phyloP scores from a whole-genome alignment of 2,888 invertebrate genomes.

The Girardia tigrina region DNA sequence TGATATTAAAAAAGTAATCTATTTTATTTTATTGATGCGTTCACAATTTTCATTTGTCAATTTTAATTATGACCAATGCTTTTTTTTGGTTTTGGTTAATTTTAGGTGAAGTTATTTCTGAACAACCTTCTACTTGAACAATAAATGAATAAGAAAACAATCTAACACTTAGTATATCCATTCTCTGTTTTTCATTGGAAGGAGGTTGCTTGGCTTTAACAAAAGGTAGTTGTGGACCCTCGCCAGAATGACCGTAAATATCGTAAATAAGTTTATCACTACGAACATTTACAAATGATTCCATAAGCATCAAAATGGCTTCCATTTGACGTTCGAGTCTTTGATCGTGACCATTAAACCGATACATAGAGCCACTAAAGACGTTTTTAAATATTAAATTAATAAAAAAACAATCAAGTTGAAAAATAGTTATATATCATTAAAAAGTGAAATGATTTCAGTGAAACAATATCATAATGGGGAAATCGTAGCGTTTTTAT shows the following conservation, averaged over 20 bases:
- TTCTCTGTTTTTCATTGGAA: constrained; percentile 69
- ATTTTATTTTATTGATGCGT: too few species aligned
- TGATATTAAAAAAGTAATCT: too few species aligned
- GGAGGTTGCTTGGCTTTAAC: constrained; percentile 58
- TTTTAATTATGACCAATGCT: too few species aligned
- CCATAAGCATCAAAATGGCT: constrained; percentile 64
- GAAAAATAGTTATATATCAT: too few species aligned
- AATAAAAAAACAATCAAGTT: neutral
- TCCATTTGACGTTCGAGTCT: constrained; percentile 78
- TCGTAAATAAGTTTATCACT: constrained; percentile 71
- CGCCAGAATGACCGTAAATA: constrained; percentile 83
- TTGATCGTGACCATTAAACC: constrained; percentile 87
- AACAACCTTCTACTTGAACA: too few species aligned
- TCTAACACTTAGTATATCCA: constrained; percentile 62
- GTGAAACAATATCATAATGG: too few species aligned
- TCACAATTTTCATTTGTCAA: too few species aligned
- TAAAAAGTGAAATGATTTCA: too few species aligned
- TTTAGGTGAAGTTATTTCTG: too few species aligned
- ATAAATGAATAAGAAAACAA: neutral
- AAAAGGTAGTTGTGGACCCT: constrained; percentile 61
- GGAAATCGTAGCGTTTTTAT: too few species aligned
- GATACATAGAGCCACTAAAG: constrained; percentile 72
- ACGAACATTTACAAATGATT: constrained; percentile 74
- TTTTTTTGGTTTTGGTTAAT: too few species aligned
- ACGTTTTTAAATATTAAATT: neutral